These are phyloP conservation scores for Onychomys leucogaster DNA, from an alignment of 2,797 vertebrate genomes.

Conservation along the genomic window DNA sequence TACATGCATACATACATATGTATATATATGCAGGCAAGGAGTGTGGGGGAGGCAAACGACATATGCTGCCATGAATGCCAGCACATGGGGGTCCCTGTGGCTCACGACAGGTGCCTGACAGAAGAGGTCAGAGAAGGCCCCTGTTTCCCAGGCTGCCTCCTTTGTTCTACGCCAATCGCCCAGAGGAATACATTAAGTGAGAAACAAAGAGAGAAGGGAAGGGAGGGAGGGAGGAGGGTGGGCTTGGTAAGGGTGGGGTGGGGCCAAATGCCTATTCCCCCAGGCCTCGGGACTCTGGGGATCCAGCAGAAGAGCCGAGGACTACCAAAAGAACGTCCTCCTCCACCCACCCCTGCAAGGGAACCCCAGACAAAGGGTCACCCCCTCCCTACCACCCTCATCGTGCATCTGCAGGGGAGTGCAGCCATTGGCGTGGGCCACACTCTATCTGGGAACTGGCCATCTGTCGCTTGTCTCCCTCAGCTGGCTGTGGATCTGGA, in stretches of 20 bases:
- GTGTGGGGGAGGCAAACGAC: conserved; percentile 66
- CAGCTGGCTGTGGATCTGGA: conserved; percentile 35
- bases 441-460: conserved; percentile 80
- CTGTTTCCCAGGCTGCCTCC: conserved; percentile 91
- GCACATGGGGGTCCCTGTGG: conserved; percentile 81
- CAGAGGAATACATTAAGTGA: conserved; percentile 89
- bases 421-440: conserved; percentile 64
- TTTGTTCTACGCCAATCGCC: conserved; percentile 90
- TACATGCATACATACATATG: neutral
- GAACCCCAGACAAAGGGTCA: conserved; percentile 81
- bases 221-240: neutral
- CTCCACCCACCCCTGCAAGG: conserved; percentile 43
- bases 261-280: conserved; percentile 46
- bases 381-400: conserved; percentile 60
- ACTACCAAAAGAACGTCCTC: conserved; percentile 72
- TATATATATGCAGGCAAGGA: neutral
- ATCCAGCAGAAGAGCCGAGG: conserved; percentile 64
- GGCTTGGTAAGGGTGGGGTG: neutral
- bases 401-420: conserved; percentile 67
- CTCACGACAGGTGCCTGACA: conserved; percentile 90
- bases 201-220: conserved; percentile 87
- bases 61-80: conserved; percentile 86
- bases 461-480: conserved; percentile 86
- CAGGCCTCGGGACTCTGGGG: conserved; percentile 48
- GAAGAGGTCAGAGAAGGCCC: conserved; percentile 90